Conservation (phyloP, 2,113 vertebrate genomes). For the Sminthopsis crassicaudata region DNA sequence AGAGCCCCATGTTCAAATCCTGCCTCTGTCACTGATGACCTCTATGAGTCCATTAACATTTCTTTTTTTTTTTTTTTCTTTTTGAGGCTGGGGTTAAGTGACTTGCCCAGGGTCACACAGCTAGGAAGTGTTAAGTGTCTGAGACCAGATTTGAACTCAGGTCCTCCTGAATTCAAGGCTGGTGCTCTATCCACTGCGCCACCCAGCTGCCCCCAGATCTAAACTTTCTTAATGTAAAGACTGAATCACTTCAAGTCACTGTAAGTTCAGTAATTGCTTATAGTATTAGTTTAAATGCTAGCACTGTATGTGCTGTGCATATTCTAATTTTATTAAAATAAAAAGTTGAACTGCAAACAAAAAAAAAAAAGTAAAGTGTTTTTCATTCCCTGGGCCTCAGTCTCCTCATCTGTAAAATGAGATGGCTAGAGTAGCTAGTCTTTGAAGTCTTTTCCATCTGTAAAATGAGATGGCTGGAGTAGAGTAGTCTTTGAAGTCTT, state of each 20-base stretch:
- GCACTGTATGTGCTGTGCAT: constrained; percentile 99
- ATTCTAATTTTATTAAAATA: constrained; percentile 99
- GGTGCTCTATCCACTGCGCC: too few relatives aligned
- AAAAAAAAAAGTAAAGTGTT: not conserved
- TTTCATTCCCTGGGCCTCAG: not conserved
- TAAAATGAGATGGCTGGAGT: not conserved
- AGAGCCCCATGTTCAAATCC: not conserved
- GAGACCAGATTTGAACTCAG: too few relatives aligned
- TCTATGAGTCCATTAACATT: not conserved
- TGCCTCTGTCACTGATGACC: not conserved
- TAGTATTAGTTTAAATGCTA: constrained; percentile 98
- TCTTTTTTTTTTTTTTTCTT: too few relatives aligned
- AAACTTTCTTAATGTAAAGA: not conserved
- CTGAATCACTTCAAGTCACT: constrained; percentile 87
- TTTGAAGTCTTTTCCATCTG: not conserved
- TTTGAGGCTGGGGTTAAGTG: too few relatives aligned
- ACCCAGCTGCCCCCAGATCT: too few relatives aligned
- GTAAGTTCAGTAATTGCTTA: constrained; percentile 99
- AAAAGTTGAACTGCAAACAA: constrained; percentile 89
- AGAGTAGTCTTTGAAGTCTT: not conserved
- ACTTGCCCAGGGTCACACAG: too few relatives aligned
- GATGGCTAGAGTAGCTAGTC: not conserved
- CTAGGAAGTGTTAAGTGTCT: too few relatives aligned
- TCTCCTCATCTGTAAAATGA: not conserved
- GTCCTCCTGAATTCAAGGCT: too few relatives aligned